phyloP scores from a whole-genome alignment of 2,797 vertebrate species.

The Cetoscarus ocellatus region DNA sequence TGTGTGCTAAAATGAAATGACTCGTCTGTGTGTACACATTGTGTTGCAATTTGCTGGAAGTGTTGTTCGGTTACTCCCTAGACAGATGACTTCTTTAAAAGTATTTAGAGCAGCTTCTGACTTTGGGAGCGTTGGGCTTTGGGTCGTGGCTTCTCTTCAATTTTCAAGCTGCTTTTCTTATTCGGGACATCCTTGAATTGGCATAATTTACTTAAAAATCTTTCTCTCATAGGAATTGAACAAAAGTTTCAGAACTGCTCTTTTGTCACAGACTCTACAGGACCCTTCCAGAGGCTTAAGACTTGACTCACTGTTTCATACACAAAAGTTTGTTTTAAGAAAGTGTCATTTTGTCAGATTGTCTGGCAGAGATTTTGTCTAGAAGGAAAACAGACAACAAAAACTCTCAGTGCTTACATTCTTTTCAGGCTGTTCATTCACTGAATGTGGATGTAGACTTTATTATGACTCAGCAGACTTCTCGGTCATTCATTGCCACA shows the following conservation, averaged over 20 bases:
- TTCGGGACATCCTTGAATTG: too few species aligned
- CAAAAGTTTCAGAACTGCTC: background rate
- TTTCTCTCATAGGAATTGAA: background rate
- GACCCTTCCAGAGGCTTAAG: background rate
- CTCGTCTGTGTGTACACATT: slow-evolving; percentile 2
- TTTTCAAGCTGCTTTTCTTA: background rate
- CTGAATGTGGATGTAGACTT: background rate
- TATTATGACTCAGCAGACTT: slow-evolving; percentile 7
- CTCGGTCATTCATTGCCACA: background rate
- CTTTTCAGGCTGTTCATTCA: background rate
- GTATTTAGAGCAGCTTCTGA: slow-evolving; percentile 7
- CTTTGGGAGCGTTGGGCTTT: background rate
- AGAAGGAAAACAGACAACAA: background rate
- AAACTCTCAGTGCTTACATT: background rate
- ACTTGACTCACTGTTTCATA: background rate
- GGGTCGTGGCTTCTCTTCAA: slow-evolving; percentile 3
- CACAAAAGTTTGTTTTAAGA: background rate
- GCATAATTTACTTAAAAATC: too few species aligned
- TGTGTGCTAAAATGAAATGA: background rate
- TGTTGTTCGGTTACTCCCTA: slow-evolving; percentile 18
- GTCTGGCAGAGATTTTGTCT: background rate
- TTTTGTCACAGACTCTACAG: background rate
- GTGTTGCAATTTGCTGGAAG: slow-evolving; percentile 55
- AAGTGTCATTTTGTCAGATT: background rate
- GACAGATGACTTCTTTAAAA: slow-evolving; percentile 2